phyloP scores from a whole-genome alignment of 2,113 vertebrate species.

The Periophthalmodon schlosseri region DNA sequence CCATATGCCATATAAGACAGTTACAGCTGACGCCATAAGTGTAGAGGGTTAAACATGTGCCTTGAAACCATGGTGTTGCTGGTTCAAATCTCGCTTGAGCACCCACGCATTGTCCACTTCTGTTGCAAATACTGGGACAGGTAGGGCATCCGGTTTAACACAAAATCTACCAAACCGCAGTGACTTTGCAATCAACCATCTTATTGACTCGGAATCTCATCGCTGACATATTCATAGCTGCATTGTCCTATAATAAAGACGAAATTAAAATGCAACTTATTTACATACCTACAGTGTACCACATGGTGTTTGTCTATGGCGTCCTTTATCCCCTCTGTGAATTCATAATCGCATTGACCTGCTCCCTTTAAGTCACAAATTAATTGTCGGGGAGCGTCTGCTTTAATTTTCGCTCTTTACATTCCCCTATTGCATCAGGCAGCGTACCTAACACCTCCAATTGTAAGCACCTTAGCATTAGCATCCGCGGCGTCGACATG shows the following conservation, averaged over 20 bases:
- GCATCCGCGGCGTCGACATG: constrained; percentile 15
- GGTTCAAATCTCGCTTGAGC: background rate
- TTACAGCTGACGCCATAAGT: too few relatives aligned
- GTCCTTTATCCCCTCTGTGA: constrained; percentile 2
- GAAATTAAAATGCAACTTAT: background rate
- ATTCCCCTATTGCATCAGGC: constrained; percentile 6
- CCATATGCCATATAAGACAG: too few relatives aligned
- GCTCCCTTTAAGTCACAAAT: constrained; percentile 14
- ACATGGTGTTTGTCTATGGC: background rate
- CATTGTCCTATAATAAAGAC: background rate
- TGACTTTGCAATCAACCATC: background rate
- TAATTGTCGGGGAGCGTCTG: constrained; percentile 21
- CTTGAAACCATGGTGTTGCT: background rate
- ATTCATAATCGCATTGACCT: background rate
- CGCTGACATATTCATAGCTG: background rate
- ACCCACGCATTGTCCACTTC: background rate
- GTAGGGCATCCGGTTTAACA: too few relatives aligned
- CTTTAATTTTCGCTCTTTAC: constrained; percentile 8
- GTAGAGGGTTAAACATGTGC: too few relatives aligned
- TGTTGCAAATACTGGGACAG: background rate
- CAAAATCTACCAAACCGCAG: background rate
- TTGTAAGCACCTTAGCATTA: constrained; percentile 36
- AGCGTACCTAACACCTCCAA: constrained; percentile 11
- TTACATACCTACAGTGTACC: background rate
- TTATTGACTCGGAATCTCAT: background rate